Percentiles rank a stretch among this genome's conserved stretches.
Evolutionary conservation across 1,140 invertebrate species (phyloP).

Genomic region (Thaumetopoea pityocampa): DNA sequence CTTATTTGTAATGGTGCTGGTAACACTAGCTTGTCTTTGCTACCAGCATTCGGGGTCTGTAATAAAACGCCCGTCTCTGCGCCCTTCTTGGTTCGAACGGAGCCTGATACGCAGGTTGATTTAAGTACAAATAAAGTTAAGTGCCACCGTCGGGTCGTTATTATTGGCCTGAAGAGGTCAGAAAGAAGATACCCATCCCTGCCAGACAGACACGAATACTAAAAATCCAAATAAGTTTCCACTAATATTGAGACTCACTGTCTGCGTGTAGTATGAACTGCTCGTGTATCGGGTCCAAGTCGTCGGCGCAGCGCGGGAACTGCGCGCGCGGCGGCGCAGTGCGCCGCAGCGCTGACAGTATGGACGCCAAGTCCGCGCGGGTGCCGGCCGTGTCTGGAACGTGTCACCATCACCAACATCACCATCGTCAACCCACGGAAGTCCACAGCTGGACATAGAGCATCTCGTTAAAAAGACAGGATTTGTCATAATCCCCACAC

Average conservation of each 20-base stretch:
- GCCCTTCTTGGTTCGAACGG: too few relatives aligned
- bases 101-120: too few relatives aligned
- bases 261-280: slow-evolving; percentile 62
- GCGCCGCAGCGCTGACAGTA: slow-evolving; percentile 43
- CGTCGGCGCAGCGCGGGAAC: slow-evolving; percentile 44
- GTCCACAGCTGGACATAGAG: neutral
- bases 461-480: neutral
- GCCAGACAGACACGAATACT: neutral
- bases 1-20: too few relatives aligned
- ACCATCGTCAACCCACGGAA: too few relatives aligned
- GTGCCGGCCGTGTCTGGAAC: slow-evolving; percentile 49
- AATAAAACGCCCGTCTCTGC: too few relatives aligned
- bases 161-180: too few relatives aligned
- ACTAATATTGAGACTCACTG: slow-evolving; percentile 42
- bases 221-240: neutral
- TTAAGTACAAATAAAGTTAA: too few relatives aligned
- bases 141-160: too few relatives aligned
- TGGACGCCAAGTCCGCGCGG: slow-evolving; percentile 51
- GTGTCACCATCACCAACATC: too few relatives aligned
- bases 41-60: too few relatives aligned
- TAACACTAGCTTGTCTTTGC: too few relatives aligned
- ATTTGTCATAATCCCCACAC: too few relatives aligned
- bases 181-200: neutral
- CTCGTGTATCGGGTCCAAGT: slow-evolving; percentile 55
- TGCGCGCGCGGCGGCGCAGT: slow-evolving; percentile 41